Evolutionary conservation across 2,888 invertebrate species (phyloP), one percentile per base, ranked within the genome.

Genomic region (Gastracanthus pulcherrimus): DNA sequence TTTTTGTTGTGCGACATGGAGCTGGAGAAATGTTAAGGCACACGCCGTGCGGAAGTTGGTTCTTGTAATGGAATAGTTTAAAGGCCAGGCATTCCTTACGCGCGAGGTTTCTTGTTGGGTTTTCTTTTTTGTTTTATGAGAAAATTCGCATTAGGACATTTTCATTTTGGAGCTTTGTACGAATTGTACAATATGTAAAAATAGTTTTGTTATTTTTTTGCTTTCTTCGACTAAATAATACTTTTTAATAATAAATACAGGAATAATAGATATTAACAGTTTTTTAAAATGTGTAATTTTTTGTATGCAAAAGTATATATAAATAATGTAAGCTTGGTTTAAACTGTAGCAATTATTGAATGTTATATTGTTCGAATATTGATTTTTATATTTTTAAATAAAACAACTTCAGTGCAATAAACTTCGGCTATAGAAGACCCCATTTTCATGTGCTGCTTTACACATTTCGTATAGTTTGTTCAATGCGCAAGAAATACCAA

Each of bases 21-120:
- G 26, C n/a, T 29, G 29, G 67, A 41, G 67, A 29, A 48, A 48
- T n/a, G 19, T 16, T 29, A n/a, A n/a, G n/a, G n/a, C n/a, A n/a
- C n/a, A n/a, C n/a, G n/a, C n/a, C n/a, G 38, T n/a, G n/a, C n/a
- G n/a, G n/a, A n/a, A n/a, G n/a, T n/a, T n/a, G 51, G 7, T 75
- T 66, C 58, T 51, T 62, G 71, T 71, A 71, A 70, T 70, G 60
- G 70, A 77, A 77, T 77, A 77, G 60, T 70, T 70, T 23, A 70
- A 48, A 36, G 45, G n/a, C 45, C 13, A 31, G 19, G n/a, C 3
- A 7, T 7, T 66, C 29, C 0, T n/a, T 51, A 45, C 23, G 34
- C 31, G 51, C 11, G 41, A 41, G 29, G 38, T 23, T 58, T 26
- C 26, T 58, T 23, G 19, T 36, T 38, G 19, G 19, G 38, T 66